Base-by-base conservation (phyloP, 2,113 vertebrate species). In the Eretmochelys imbricata region DNA sequence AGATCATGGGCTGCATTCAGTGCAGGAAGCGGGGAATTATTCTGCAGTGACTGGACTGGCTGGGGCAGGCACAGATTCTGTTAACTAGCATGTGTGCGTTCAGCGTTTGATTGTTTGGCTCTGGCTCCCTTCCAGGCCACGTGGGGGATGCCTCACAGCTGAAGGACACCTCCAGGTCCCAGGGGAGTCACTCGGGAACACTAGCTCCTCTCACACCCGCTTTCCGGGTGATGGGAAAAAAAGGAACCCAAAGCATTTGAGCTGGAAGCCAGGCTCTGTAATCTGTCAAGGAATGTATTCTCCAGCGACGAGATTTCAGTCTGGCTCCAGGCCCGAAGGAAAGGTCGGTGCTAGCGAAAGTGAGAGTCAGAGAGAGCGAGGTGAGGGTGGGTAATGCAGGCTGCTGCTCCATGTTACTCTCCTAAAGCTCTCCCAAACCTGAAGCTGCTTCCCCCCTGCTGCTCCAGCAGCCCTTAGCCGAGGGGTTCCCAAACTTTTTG, bases 241-340 rank as follows among this genome's bases (percentile, higher is more conserved):
- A 95, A 89, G 94, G 14, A 82, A 24, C 49, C 75, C 35, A 12
- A 83, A 91, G 88, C 38, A 46, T 94, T 89, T 72, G n/a, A 93
- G 95, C 93, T 95, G 96, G 96, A 97, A 97, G 95, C 49, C 46
- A 72, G 91, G 85, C 88, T 85, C 88, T 95, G 94, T 96, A 97
- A 97, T 96, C 96, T 83, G 62, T 88, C 90, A 93, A 20, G 59
- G 91, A 93, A 89, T 3, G 84, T 65, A 17, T 89, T 94, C 94
- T 96, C 87, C 94, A 93, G 96, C 96, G 95, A 93, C 75, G 79
- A 89, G 91, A n/a, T 80, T 89, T 57, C 24, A 5, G 84, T 4
- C 84, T 95, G 96, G 97, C 94, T 89, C 6, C 6, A 1, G 4
- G 89, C 94, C 94, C 35, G 1, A 72, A 29, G 91, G 84, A 48